These are phyloP conservation scores for Drosophila lacteicornis DNA, from an alignment of 1,140 invertebrate genomes.

Conservation along the genomic window DNA sequence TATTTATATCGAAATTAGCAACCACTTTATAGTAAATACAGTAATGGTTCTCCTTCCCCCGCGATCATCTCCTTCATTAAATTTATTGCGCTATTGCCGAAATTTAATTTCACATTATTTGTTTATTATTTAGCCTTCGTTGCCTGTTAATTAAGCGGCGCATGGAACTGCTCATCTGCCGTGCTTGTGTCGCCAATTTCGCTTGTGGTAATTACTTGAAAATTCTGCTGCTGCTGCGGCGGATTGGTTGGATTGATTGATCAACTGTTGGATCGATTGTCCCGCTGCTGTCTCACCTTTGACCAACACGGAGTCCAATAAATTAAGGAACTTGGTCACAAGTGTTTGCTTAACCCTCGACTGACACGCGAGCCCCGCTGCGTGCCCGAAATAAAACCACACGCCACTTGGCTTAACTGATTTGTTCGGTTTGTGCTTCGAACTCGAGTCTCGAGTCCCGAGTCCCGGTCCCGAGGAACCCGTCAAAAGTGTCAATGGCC, in stretches of 20 bases:
- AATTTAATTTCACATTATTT: conserved; percentile 24
- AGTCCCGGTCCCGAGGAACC: conserved; percentile 13
- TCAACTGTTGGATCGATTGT: conserved; percentile 29
- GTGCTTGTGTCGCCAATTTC: conserved; percentile 28
- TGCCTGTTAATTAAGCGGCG: conserved; percentile 32
- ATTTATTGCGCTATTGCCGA: conserved; percentile 24
- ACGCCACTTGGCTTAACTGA: conserved; percentile 51
- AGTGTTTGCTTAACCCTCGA: conserved; percentile 47
- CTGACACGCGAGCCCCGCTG: conserved; percentile 39
- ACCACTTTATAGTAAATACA: neutral
- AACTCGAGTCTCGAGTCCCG: conserved; percentile 2
- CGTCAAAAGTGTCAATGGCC: conserved; percentile 31
- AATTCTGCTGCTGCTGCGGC: neutral
- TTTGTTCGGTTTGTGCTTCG: conserved; percentile 41
- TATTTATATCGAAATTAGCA: neutral
- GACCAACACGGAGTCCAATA: conserved; percentile 16
- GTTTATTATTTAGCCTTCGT: conserved; percentile 22
- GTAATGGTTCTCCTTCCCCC: neutral
- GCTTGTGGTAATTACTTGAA: conserved; percentile 25
- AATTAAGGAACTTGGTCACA: conserved; percentile 24
- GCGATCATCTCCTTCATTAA: neutral
- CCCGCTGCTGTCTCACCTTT: conserved; percentile 26
- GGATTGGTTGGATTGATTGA: conserved; percentile 16
- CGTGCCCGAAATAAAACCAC: conserved; percentile 42
- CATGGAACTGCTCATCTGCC: conserved; percentile 19